Evolutionary conservation across 2,113 vertebrate species (phyloP).

Genomic region (Pelvicachromis taeniatus): DNA sequence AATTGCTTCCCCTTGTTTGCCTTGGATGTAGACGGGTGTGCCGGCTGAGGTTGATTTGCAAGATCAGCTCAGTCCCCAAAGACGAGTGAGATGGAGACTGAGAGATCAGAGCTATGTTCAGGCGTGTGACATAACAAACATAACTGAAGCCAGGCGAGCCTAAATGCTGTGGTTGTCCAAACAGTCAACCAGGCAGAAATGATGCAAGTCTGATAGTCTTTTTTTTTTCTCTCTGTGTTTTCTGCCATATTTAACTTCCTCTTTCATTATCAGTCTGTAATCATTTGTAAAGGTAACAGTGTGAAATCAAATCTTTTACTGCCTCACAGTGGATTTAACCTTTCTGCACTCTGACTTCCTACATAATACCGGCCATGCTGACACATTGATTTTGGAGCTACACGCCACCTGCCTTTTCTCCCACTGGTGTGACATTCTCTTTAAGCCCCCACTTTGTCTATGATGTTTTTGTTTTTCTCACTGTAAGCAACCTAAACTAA

Average conservation of each 20-base stretch:
- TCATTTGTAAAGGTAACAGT: neutral
- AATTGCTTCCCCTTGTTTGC: constrained; percentile 25
- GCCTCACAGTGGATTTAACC: constrained; percentile 1
- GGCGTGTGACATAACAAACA: neutral
- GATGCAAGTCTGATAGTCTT: neutral
- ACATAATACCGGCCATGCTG: neutral
- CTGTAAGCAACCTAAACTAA: neutral
- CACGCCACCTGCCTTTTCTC: neutral
- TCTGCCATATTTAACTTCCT: neutral
- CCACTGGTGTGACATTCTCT: neutral
- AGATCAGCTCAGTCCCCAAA: neutral
- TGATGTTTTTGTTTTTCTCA: neutral
- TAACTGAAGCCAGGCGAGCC: neutral
- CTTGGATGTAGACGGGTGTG: constrained; percentile 9
- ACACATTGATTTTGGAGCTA: constrained; percentile 2
- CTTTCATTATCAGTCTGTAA: neutral
- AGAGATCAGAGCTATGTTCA: neutral
- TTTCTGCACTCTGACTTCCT: constrained; percentile 5
- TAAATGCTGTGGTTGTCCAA: neutral
- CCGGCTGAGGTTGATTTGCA: neutral
- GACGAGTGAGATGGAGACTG: constrained; percentile 7
- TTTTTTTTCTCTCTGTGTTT: neutral
- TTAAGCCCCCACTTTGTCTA: neutral
- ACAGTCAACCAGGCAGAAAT: neutral
- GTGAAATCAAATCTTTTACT: neutral